Evolutionary conservation across 2,113 vertebrate genomes (phyloP).

Genomic region (Spilogale gracilis): DNA sequence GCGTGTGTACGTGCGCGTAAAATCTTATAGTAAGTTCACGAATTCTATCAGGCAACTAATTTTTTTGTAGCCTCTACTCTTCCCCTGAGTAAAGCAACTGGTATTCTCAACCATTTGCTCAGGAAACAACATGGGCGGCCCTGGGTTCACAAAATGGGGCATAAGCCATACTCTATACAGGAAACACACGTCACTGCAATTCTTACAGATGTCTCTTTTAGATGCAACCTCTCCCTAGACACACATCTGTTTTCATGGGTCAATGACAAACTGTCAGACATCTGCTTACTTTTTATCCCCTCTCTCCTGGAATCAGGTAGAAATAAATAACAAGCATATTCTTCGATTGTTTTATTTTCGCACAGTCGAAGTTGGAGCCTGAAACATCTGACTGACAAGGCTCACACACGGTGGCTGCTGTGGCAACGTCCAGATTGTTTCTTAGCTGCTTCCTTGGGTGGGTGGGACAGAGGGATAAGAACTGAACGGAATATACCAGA

Average conservation of each 20-base stretch:
- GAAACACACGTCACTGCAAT: neutral
- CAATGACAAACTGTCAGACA: neutral
- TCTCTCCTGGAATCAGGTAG: constrained; percentile 4
- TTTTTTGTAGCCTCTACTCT: constrained; percentile 32
- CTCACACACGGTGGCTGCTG: neutral
- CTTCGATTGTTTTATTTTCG: constrained; percentile 26
- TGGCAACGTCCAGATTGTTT: neutral
- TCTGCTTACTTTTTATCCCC: neutral
- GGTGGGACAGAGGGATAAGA: neutral
- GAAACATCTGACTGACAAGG: neutral
- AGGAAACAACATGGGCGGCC: neutral
- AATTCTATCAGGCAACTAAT: constrained; percentile 36
- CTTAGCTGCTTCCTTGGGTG: constrained; percentile 24
- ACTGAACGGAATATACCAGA: neutral
- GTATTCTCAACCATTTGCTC: constrained; percentile 18
- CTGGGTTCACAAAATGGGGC: neutral
- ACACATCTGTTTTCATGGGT: neutral
- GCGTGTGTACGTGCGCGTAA: neutral
- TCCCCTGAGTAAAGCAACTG: neutral
- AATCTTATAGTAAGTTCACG: neutral
- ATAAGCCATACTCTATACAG: neutral
- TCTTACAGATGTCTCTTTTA: neutral
- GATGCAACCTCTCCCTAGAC: neutral
- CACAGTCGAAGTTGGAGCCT: neutral
- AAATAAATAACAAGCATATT: constrained; percentile 23